Evolutionary conservation across 2,888 invertebrate species (phyloP).

Genomic region (Melanotus villosus): DNA sequence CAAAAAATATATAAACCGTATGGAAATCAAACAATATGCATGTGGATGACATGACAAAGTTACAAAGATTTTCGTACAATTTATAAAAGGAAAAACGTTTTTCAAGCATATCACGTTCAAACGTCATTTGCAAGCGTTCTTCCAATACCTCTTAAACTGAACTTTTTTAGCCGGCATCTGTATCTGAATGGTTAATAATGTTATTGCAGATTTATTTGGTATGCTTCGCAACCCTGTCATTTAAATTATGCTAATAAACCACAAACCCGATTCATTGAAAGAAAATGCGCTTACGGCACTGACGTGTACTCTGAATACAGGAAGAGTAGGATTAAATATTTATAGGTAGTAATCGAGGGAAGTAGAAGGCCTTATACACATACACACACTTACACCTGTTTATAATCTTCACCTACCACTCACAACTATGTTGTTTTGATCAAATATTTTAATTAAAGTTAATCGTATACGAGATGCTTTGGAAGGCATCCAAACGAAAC

Average conservation of each 20-base stretch:
- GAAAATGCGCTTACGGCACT: conserved; percentile 3
- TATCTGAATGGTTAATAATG: conserved; percentile 24
- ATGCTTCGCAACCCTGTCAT: conserved; percentile 28
- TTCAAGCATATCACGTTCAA: conserved; percentile 6
- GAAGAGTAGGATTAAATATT: conserved; percentile 3
- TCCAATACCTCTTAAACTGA: not conserved
- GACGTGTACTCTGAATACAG: not conserved
- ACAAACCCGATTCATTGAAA: conserved; percentile 22
- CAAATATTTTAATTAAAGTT: no score
- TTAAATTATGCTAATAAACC: conserved; percentile 29
- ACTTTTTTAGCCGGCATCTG: not conserved
- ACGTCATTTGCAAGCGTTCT: conserved; percentile 13
- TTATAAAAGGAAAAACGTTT: not conserved
- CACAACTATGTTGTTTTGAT: no score
- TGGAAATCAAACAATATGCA: no score
- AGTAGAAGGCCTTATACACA: not conserved
- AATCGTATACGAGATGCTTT: no score
- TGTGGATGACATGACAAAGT: not conserved
- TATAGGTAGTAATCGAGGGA: not conserved
- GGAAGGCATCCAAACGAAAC: no score
- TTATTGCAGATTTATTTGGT: conserved; percentile 20
- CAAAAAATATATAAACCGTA: no score
- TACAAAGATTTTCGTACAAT: not conserved
- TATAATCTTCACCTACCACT: no score
- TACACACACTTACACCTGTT: not conserved